A percentile compares a stretch with the other conserved stretches of the same genome.
phyloP scores from a whole-genome alignment of 1,140 invertebrate species.

The Stratiolaelaps scimitus region DNA sequence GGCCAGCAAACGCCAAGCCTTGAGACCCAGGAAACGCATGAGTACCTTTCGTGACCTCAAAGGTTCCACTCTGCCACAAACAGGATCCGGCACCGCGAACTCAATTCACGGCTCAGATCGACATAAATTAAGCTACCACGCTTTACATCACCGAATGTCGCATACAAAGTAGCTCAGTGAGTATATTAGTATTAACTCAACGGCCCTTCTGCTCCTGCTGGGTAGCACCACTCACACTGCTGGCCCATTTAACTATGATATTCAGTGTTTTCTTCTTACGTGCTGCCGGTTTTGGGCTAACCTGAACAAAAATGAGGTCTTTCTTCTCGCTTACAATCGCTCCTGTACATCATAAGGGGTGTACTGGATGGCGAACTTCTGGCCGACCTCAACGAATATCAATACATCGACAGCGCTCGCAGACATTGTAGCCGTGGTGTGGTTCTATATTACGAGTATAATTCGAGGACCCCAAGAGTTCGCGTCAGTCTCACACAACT shows the following conservation, averaged over 20 bases:
- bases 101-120: slow-evolving; percentile 92
- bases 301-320: slow-evolving; percentile 84
- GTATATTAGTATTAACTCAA: slow-evolving; percentile 58
- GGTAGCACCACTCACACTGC: slow-evolving; percentile 59
- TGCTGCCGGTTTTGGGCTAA: slow-evolving; percentile 67
- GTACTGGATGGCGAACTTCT: slow-evolving; percentile 90
- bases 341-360: slow-evolving; percentile 90
- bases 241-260: slow-evolving; percentile 68
- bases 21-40: slow-evolving; percentile 44
- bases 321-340: slow-evolving; percentile 80
- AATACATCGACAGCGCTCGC: slow-evolving; percentile 32
- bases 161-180: slow-evolving; percentile 73
- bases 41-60: slow-evolving; percentile 89
- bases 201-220: slow-evolving; percentile 62
- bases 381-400: slow-evolving; percentile 79
- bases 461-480: no score
- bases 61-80: slow-evolving; percentile 80
- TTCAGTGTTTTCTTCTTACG: slow-evolving; percentile 76
- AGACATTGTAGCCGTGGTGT: slow-evolving; percentile 34
- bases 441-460: no score
- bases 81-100: slow-evolving; percentile 74
- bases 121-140: slow-evolving; percentile 84
- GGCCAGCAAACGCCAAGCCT: slow-evolving; percentile 36
- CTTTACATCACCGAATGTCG: slow-evolving; percentile 87
- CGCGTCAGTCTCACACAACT: no score